These are phyloP conservation scores for Sternarchorhynchus goeldii DNA, from an alignment of 2,797 vertebrate species.

Conservation along the genomic window DNA sequence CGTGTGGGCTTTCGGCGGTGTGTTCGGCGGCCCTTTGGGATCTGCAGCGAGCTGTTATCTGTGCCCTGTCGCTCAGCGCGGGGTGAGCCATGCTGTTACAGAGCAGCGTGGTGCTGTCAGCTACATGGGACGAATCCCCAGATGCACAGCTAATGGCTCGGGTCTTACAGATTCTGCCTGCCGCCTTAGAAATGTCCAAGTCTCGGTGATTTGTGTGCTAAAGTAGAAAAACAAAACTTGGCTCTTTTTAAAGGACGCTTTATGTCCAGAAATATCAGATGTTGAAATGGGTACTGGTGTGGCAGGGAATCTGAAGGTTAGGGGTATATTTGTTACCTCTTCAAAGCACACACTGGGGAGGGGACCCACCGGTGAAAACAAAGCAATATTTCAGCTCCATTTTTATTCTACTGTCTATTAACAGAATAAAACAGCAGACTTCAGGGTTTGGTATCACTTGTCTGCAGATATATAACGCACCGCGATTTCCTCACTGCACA, in stretches of 20 bases:
- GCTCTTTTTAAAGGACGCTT: too few relatives aligned
- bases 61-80: conserved; percentile 27
- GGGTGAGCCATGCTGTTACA: conserved; percentile 32
- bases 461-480: too few relatives aligned
- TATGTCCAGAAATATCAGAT: conserved; percentile 9
- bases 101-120: conserved; percentile 41
- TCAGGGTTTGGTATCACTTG: too few relatives aligned
- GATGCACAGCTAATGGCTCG: conserved; percentile 29
- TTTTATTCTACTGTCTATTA: too few relatives aligned
- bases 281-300: not conserved
- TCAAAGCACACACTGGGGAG: too few relatives aligned
- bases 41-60: conserved; percentile 38
- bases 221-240: not conserved
- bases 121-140: conserved; percentile 27
- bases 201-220: conserved; percentile 19
- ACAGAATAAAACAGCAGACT: too few relatives aligned
- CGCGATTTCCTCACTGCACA: not conserved
- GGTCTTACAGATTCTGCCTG: conserved; percentile 4
- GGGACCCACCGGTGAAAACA: too few relatives aligned
- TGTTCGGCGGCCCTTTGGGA: conserved; percentile 44
- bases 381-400: too few relatives aligned
- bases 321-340: too few relatives aligned
- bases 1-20: conserved; percentile 52
- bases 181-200: conserved; percentile 24
- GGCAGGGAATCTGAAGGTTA: not conserved